Evolutionary conservation across 2,797 vertebrate species (phyloP), one percentile per base, ranked within the genome.

Genomic region (Pseudocheirus occidentalis): DNA sequence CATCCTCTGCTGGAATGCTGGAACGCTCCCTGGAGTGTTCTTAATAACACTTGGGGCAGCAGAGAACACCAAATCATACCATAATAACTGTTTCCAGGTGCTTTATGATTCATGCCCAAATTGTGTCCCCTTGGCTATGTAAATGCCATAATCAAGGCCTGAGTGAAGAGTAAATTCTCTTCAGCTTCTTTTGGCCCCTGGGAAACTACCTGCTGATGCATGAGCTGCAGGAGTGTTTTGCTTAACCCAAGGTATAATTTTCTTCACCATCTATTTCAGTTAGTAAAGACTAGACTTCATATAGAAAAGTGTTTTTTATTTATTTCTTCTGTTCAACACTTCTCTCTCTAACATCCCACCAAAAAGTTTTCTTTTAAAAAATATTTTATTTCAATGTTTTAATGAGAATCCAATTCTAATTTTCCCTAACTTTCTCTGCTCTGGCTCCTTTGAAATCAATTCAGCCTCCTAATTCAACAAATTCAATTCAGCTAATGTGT

Each of bases 101-200:
- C 46, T 90, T 58, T 92, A 56, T 96, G 91, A 94, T n/a, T 96
- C 93, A 87, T 16, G 4, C 5, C 92, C 73, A 93, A 96, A 93
- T 95, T 62, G 93, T 57, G 92, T 92, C 34, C 93, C n/a, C 91
- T 34, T 95, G 95, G n/a, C 73, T 94, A 59, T 91, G 55, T 93
- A 96, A 96, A 96, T 81, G 52, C 53, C 96, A 56, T 55, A 96
- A 89, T 97, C 55, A 73, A 94, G 94, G 92, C 46, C 81, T 94
- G 95, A 58, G 66, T 87, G 58, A 40, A 58, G 92, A 96, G 90
- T 66, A 94, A 94, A 97, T 93, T 62, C 92, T 52, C 94, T 94
- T 93, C 50, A 31, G 24, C 93, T 31, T 91, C 53, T 95, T 96
- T 34, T 91, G 29, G 95, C 58, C 96, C 92, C 34, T 56, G 50